Evolutionary conservation across 2,797 vertebrate genomes (phyloP).

Genomic region (Catharus ustulatus): DNA sequence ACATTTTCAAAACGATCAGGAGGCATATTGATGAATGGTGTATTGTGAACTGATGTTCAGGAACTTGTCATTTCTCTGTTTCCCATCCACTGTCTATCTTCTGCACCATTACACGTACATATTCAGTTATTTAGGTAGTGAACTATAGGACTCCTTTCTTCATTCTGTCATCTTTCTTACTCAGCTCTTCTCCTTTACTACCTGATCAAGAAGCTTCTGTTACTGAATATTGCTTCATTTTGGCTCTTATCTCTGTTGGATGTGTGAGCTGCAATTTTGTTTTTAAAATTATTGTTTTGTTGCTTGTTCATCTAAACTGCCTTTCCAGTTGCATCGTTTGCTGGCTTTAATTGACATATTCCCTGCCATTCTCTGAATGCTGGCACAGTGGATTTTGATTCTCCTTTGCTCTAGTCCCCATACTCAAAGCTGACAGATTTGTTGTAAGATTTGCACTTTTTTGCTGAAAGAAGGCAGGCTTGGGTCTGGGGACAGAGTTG

Average conservation of each 20-base stretch:
- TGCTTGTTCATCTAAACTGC: constrained; percentile 53
- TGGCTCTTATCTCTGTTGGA: constrained; percentile 28
- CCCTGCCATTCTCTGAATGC: constrained; percentile 22
- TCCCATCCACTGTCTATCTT: constrained; percentile 7
- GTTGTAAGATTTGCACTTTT: not conserved
- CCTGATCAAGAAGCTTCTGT: constrained; percentile 41
- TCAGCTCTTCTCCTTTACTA: constrained; percentile 26
- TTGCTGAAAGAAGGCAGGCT: not conserved
- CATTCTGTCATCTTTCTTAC: not conserved
- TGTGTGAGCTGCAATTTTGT: constrained; percentile 23
- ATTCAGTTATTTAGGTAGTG: not conserved
- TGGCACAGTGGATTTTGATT: constrained; percentile 78
- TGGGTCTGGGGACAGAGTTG: constrained; percentile 23
- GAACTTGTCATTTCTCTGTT: constrained; percentile 19
- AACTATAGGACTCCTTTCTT: not conserved
- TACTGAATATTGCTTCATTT: constrained; percentile 48
- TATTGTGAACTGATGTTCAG: not conserved
- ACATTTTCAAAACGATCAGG: not conserved
- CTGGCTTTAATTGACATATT: constrained; percentile 54
- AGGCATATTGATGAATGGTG: not conserved
- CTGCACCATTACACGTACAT: not conserved
- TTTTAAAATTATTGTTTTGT: constrained; percentile 40
- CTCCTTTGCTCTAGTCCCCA: not conserved
- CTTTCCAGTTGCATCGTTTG: constrained; percentile 2
- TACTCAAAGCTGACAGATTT: not conserved